Percentiles rank a stretch among this genome's conserved stretches.
phyloP scores from a whole-genome alignment of 2,888 invertebrate genomes.

The Aphidoletes aphidimyza region DNA sequence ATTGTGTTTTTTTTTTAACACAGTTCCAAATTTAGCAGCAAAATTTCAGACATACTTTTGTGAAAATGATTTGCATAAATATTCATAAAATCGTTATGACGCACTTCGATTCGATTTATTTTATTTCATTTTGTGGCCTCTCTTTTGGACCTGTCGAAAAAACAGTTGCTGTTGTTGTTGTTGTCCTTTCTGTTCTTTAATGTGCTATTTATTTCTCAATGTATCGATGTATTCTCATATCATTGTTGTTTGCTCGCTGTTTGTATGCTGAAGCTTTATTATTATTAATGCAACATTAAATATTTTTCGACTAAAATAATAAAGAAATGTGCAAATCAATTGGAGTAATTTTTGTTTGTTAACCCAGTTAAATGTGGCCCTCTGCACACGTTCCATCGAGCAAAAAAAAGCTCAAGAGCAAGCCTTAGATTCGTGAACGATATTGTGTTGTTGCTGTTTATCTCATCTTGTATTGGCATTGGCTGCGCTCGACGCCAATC shows the following conservation, averaged over 20 bases:
- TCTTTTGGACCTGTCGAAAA: background rate
- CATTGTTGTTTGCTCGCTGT: background rate
- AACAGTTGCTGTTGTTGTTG: background rate
- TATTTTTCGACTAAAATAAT: too few species aligned
- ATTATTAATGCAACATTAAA: too few species aligned
- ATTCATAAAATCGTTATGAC: conserved; percentile 4
- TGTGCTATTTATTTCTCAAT: background rate
- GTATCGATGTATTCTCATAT: background rate
- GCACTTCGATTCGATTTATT: background rate
- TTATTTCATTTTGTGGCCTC: background rate
- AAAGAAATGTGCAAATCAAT: too few species aligned
- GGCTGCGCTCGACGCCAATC: background rate
- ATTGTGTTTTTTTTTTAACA: background rate
- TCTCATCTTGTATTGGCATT: background rate
- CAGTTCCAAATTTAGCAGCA: conserved; percentile 12
- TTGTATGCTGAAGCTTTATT: too few species aligned
- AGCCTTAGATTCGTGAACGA: too few species aligned
- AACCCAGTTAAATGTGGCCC: too few species aligned
- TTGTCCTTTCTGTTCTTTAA: conserved; percentile 16
- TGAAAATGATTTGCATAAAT: conserved; percentile 17
- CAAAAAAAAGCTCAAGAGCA: too few species aligned
- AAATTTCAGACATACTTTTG: background rate
- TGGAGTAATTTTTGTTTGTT: too few species aligned
- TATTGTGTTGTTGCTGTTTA: too few species aligned
- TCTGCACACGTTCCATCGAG: too few species aligned